These are phyloP conservation scores for Bucorvus abyssinicus DNA, from an alignment of 2,797 vertebrate species.

Conservation along the genomic window DNA sequence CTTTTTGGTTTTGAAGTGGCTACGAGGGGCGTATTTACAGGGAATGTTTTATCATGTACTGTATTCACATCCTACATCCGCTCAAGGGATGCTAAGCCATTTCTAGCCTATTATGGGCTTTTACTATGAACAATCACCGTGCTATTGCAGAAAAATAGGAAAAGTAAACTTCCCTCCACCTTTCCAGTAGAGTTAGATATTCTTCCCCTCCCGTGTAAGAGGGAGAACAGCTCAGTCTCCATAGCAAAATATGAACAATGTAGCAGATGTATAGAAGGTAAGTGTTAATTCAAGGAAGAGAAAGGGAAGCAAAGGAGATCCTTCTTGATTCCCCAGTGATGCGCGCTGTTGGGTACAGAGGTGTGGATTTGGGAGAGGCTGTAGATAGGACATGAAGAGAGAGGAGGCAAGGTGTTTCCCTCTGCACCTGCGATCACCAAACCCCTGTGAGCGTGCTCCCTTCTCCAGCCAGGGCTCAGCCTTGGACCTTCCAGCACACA, in stretches of 20 bases:
- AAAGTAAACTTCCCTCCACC: neutral
- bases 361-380: neutral
- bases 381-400: neutral
- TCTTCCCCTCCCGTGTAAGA: neutral
- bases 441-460: rapidly evolving
- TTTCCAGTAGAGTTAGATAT: neutral
- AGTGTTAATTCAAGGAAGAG: neutral
- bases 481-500: neutral
- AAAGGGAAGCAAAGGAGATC: neutral
- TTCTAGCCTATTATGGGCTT: neutral
- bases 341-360: neutral
- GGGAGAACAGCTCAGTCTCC: neutral
- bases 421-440: rapidly evolving
- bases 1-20: neutral
- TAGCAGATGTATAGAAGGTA: neutral
- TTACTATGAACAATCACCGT: neutral
- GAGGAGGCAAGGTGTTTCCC: neutral
- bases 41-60: neutral
- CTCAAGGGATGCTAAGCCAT: neutral
- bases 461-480: neutral
- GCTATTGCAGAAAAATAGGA: neutral
- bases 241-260: neutral
- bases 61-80: neutral
- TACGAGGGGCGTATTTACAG: neutral
- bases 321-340: neutral